Conservation (phyloP, 2,797 vertebrate genomes). For the Rhynchonycteris naso region DNA sequence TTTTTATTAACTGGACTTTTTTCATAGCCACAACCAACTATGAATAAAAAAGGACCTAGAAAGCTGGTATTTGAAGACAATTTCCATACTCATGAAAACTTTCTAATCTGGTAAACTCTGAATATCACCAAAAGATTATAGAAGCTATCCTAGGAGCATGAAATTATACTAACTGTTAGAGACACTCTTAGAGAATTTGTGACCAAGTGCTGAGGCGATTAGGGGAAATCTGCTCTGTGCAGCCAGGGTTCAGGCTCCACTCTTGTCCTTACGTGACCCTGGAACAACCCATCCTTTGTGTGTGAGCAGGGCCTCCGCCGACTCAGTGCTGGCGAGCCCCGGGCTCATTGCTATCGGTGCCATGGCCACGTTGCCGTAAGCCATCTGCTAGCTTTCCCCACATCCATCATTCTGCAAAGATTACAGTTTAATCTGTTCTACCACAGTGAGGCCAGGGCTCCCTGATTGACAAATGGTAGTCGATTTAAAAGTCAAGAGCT, state of each 20-base stretch:
- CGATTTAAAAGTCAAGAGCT: background rate
- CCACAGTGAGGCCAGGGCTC: constrained; percentile 12
- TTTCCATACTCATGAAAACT: background rate
- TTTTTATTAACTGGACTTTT: constrained; percentile 5
- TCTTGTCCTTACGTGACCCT: constrained; percentile 58
- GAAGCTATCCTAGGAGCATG: background rate
- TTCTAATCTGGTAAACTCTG: constrained; percentile 21
- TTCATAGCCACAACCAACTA: background rate
- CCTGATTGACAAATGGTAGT: background rate
- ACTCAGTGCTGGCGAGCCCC: background rate
- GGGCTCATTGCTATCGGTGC: constrained; percentile 45
- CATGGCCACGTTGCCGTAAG: constrained; percentile 40
- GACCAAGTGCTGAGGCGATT: constrained; percentile 36
- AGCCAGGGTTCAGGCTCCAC: background rate
- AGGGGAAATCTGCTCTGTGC: constrained; percentile 65
- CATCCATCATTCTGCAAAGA: constrained; percentile 50
- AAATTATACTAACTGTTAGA: background rate
- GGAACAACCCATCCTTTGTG: background rate
- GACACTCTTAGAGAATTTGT: background rate
- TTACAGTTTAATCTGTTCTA: constrained; percentile 51
- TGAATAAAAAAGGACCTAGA: background rate
- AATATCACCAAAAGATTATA: background rate
- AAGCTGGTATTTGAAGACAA: background rate
- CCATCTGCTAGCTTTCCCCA: constrained; percentile 67
- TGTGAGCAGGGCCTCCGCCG: constrained; percentile 13